Evolutionary conservation across 2,888 invertebrate species (phyloP), one percentile per base, ranked within the genome.

Genomic region (Athetis lepigone): DNA sequence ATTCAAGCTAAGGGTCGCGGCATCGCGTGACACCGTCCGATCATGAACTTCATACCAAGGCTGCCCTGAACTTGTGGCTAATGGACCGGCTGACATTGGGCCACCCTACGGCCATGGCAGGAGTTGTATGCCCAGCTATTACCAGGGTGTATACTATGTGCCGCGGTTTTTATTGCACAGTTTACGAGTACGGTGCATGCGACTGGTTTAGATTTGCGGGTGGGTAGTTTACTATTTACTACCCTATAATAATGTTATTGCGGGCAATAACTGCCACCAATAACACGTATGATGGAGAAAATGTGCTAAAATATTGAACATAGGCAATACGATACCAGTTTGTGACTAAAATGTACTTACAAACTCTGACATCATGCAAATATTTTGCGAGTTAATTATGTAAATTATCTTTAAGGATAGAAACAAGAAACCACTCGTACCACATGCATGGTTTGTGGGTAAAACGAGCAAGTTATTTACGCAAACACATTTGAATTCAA

Each of bases 1-100:
- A 7, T 25, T 29, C 40, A 9, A 52, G 21, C 52, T 42, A 43
- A 66, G 50, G 61, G 59, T 61, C 39, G 59, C 25, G 9, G 8
- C 42, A 52, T 81, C 64, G 79, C 81, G 80, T 79, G 81, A 68
- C 76, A 56, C 8, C 11, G 9, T 36, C 23, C 55, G 79, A 51
- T 78, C 79, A 43, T 79, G 79, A 79, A 79, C 79, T 79, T 79
- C 81, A 70, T 45, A 45, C 59, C 59, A 78, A 80, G 79, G 81
- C 51, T 69, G 36, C 66, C 60, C 62, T 78, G 79, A 80, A 80
- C 81, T 78, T 80, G 78, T 58, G 42, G 72, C 21, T 78, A 79
- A 75, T 71, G 64, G 54, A 72, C 72, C 36, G 21, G 40, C 51
- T 59, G 78, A 69, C 78, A 80, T 78, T 80, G 81, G 78, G 59